phyloP scores from a whole-genome alignment of 37 sponge, comb jelly and placozoan genomes.

The Spongilla lacustris region DNA sequence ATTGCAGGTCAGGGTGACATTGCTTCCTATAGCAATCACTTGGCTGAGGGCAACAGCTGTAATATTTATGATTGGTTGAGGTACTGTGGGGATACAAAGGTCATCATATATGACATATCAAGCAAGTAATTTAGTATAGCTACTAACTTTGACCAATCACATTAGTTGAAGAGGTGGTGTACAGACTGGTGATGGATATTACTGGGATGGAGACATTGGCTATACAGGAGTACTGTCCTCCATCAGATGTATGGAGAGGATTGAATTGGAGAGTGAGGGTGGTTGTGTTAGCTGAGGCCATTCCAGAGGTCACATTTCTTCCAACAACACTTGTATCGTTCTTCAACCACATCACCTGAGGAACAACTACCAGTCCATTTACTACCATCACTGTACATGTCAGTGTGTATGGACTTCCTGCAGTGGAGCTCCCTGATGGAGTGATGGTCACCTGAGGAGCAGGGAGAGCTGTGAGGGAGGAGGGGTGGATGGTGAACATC shows the following conservation, averaged over 20 bases:
- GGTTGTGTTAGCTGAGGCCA: not conserved
- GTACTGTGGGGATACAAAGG: slow-evolving; percentile 2
- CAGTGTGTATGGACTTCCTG: slow-evolving; percentile 2
- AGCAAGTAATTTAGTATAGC: not conserved
- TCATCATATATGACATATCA: not conserved
- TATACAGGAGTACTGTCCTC: slow-evolving; percentile 42
- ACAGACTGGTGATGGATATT: not conserved
- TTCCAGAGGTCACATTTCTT: not conserved
- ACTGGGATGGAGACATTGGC: slow-evolving; percentile 13
- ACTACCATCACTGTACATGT: slow-evolving; percentile 10
- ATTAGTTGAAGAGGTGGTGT: not conserved
- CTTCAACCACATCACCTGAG: not conserved
- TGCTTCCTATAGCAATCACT: slow-evolving; percentile 8
- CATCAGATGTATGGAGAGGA: slow-evolving; percentile 34
- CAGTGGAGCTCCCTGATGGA: not conserved
- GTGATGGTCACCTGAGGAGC: not conserved
- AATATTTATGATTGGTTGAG: slow-evolving; percentile 12
- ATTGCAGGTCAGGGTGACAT: slow-evolving; percentile 1
- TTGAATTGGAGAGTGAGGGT: slow-evolving; percentile 8
- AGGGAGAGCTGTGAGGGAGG: slow-evolving; percentile 3
- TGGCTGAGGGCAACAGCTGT: not conserved
- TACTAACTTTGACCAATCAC: slow-evolving; percentile 34
- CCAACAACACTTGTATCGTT: not conserved
- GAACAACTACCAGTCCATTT: not conserved
- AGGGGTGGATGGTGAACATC: not conserved